phyloP scores from a whole-genome alignment of 2,888 invertebrate species.

The Pseudoips prasinana region DNA sequence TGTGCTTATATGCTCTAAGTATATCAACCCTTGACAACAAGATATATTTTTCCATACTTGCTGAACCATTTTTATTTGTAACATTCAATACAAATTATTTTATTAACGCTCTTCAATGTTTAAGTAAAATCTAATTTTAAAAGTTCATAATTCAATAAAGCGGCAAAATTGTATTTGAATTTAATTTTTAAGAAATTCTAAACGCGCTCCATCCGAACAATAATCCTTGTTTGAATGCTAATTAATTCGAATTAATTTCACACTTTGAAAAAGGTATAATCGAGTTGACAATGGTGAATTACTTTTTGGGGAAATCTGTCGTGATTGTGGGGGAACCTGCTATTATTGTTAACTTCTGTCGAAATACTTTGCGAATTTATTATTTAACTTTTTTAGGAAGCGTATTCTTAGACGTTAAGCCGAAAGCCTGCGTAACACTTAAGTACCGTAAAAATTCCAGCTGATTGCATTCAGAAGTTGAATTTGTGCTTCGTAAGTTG shows the following conservation, averaged over 20 bases:
- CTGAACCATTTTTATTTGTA: slow-evolving; percentile 13
- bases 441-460: slow-evolving; percentile 28
- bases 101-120: slow-evolving; percentile 3
- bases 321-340: slow-evolving; percentile 32
- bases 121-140: slow-evolving; percentile 36
- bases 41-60: slow-evolving; percentile 30
- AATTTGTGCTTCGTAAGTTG: slow-evolving; percentile 39
- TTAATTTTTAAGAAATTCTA: slow-evolving; percentile 55
- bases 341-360: slow-evolving; percentile 22
- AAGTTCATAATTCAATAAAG: slow-evolving; percentile 49
- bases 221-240: slow-evolving; percentile 73
- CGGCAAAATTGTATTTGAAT: slow-evolving; percentile 50
- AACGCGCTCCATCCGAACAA: slow-evolving; percentile 59
- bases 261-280: slow-evolving; percentile 54
- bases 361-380: slow-evolving; percentile 11
- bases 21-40: slow-evolving; percentile 34
- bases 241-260: slow-evolving; percentile 69
- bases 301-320: slow-evolving; percentile 34
- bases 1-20: slow-evolving; percentile 44
- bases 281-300: slow-evolving; percentile 49
- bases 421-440: slow-evolving; percentile 11
- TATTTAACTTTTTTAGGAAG: slow-evolving; percentile 13
- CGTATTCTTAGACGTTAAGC: slow-evolving; percentile 12
- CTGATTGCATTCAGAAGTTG: slow-evolving; percentile 47
- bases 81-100: slow-evolving; percentile 6